A percentile compares a stretch with the other conserved stretches of the same genome.
phyloP scores from a whole-genome alignment of 2,888 invertebrate genomes.

The Bellardia pandia region DNA sequence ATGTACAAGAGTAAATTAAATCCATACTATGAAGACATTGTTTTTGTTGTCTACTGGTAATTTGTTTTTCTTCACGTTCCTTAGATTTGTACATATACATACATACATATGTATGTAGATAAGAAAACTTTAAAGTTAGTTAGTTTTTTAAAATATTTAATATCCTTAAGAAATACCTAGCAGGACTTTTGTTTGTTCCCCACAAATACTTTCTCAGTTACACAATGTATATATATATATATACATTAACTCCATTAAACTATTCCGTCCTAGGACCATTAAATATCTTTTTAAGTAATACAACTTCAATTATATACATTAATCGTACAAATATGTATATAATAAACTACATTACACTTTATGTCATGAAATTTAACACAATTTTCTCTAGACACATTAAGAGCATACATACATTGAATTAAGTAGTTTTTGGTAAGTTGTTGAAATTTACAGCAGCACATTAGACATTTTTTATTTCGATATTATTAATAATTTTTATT shows the following conservation, averaged over 20 bases:
- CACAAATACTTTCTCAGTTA: too few species aligned
- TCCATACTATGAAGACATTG: not conserved
- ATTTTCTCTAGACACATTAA: not conserved
- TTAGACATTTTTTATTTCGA: not conserved
- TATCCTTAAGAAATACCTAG: too few species aligned
- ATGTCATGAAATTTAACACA: not conserved
- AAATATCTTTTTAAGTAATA: too few species aligned
- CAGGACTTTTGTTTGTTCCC: too few species aligned
- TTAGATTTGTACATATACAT: not conserved
- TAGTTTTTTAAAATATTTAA: too few species aligned
- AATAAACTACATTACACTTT: not conserved
- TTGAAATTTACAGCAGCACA: not conserved
- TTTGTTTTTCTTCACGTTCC: not conserved
- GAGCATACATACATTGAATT: not conserved
- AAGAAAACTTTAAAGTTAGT: too few species aligned
- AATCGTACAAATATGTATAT: too few species aligned
- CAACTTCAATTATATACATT: too few species aligned
- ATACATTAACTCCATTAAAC: too few species aligned
- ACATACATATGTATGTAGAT: too few species aligned
- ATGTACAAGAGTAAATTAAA: not conserved
- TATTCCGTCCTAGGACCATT: too few species aligned
- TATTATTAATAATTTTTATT: conserved; percentile 25
- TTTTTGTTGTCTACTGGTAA: not conserved
- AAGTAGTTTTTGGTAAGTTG: not conserved
- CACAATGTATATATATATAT: too few species aligned